A percentile compares a stretch with the other conserved stretches of the same genome.
These are phyloP conservation scores for Pyralis farinalis DNA, from an alignment of 2,888 invertebrate species.

Conservation along the genomic window DNA sequence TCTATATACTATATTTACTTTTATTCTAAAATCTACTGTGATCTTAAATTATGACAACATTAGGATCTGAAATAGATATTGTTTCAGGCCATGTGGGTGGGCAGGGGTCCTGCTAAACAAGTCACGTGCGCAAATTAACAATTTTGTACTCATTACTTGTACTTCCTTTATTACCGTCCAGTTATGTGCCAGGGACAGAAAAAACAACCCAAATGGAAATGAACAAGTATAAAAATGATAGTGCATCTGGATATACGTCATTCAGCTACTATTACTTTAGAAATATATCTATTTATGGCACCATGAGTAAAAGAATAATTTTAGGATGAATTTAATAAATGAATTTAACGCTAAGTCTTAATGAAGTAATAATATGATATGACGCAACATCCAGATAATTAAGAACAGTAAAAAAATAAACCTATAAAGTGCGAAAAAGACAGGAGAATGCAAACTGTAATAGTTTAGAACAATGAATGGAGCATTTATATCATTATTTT, in stretches of 20 bases:
- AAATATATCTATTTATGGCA: neutral
- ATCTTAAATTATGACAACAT: conserved; percentile 59
- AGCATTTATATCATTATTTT: too few relatives aligned
- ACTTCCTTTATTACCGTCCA: conserved; percentile 72
- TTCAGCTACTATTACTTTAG: conserved; percentile 8
- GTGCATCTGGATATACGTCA: conserved; percentile 29
- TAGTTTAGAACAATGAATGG: neutral
- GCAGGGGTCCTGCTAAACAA: conserved; percentile 70
- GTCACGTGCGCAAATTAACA: conserved; percentile 75
- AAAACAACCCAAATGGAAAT: conserved; percentile 57
- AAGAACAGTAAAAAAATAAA: conserved; percentile 9
- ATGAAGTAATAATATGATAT: neutral
- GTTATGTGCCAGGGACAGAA: conserved; percentile 72
- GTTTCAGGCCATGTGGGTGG: conserved; percentile 58
- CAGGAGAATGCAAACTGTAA: conserved; percentile 5
- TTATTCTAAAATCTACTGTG: conserved; percentile 51
- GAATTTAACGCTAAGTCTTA: too few relatives aligned
- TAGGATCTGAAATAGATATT: conserved; percentile 41
- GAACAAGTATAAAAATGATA: conserved; percentile 52
- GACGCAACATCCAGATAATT: conserved; percentile 23
- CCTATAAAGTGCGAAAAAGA: conserved; percentile 18
- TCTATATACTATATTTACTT: conserved; percentile 40
- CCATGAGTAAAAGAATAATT: conserved; percentile 2
- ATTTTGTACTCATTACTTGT: conserved; percentile 77
- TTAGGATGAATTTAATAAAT: too few relatives aligned